A percentile compares a stretch with the other conserved stretches of the same genome.
Conservation (phyloP, 2,797 vertebrate species). For the Melanotaenia nigrans region DNA sequence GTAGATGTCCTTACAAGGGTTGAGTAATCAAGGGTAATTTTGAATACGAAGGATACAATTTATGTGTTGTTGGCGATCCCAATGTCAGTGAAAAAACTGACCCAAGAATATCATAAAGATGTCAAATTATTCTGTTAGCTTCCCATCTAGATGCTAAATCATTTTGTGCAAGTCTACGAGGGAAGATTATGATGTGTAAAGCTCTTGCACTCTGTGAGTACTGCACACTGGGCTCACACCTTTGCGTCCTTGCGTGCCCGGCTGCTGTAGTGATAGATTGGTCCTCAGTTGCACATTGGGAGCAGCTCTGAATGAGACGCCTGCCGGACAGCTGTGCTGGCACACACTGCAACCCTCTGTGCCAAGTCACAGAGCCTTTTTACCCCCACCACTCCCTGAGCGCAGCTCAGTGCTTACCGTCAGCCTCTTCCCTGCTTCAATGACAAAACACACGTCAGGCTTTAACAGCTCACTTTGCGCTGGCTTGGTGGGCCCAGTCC, state of each 20-base stretch:
- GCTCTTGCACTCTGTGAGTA: constrained; percentile 48
- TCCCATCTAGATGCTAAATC: constrained; percentile 47
- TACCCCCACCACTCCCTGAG: constrained; percentile 67
- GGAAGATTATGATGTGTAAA: constrained; percentile 58
- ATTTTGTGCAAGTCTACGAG: constrained; percentile 33
- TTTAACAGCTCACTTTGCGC: constrained; percentile 74
- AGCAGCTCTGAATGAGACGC: constrained; percentile 67
- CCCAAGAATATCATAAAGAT: constrained; percentile 28
- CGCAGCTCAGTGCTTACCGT: constrained; percentile 69
- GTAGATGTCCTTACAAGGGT: constrained; percentile 18
- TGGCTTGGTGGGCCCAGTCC: constrained; percentile 43
- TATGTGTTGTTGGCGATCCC: constrained; percentile 21
- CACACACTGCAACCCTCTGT: constrained; percentile 52
- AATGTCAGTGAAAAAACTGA: constrained; percentile 36
- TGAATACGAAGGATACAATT: constrained; percentile 13
- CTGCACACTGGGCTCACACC: constrained; percentile 66
- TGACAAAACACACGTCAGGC: constrained; percentile 76
- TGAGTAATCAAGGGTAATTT: constrained; percentile 34
- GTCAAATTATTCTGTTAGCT: constrained; percentile 34
- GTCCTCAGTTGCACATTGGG: constrained; percentile 54
- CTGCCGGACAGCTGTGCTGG: constrained; percentile 82
- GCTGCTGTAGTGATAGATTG: constrained; percentile 73
- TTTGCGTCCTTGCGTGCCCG: constrained; percentile 72
- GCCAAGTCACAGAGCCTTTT: constrained; percentile 75
- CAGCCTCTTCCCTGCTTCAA: constrained; percentile 65